phyloP scores from a whole-genome alignment of 2,797 vertebrate species.

The Rhodeus uyekii region DNA sequence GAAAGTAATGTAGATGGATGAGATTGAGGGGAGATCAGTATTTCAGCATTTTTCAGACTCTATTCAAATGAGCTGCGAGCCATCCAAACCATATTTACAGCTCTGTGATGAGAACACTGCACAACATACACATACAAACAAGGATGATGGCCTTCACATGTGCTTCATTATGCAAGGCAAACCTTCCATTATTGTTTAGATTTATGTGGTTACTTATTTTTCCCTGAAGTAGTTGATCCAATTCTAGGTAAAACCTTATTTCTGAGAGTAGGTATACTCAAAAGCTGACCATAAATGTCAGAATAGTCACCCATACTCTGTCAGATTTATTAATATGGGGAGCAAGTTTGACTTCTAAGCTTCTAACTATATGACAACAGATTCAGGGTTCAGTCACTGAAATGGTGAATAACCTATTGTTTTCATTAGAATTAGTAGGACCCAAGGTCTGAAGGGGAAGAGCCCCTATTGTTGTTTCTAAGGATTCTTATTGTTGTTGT shows the following conservation, averaged over 20 bases:
- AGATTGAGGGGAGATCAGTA: conserved; percentile 38
- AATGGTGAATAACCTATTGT: too few relatives aligned
- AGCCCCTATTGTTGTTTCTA: too few relatives aligned
- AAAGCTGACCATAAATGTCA: conserved; percentile 33
- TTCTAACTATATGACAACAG: too few relatives aligned
- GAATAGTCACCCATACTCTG: neutral
- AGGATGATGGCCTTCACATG: conserved; percentile 39
- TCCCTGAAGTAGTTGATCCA: conserved; percentile 42
- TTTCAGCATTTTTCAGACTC: conserved; percentile 38
- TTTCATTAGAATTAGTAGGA: too few relatives aligned
- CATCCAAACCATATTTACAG: conserved; percentile 36
- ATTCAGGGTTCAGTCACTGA: too few relatives aligned
- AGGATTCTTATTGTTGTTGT: too few relatives aligned
- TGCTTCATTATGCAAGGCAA: neutral
- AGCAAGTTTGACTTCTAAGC: conserved; percentile 14
- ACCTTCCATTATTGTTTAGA: neutral
- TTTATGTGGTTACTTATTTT: conserved; percentile 35
- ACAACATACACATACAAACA: neutral
- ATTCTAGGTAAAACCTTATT: conserved; percentile 38
- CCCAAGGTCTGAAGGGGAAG: too few relatives aligned
- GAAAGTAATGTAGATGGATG: conserved; percentile 34
- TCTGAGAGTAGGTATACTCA: conserved; percentile 24
- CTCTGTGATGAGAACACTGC: neutral
- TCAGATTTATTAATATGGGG: conserved; percentile 30
- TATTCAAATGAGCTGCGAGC: neutral